Evolutionary conservation across 2,888 invertebrate genomes (phyloP).

Genomic region (Melinopterus prodromus): DNA sequence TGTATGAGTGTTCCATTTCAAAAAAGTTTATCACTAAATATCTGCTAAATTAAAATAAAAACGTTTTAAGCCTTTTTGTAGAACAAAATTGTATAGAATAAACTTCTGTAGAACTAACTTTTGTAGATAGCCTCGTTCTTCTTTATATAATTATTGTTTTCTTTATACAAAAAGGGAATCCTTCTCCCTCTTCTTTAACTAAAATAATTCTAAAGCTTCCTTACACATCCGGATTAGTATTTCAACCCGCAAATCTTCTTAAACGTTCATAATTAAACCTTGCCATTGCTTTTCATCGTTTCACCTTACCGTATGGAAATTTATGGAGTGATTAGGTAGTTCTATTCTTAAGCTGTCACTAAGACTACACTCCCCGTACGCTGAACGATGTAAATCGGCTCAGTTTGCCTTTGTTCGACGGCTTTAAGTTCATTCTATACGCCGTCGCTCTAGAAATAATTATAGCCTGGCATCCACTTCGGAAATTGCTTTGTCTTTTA

Average conservation of each 20-base stretch:
- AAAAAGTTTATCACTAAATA: too few species aligned
- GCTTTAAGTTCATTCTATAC: background rate
- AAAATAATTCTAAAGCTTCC: too few species aligned
- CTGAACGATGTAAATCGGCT: background rate
- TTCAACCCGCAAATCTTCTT: background rate
- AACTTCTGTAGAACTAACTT: too few species aligned
- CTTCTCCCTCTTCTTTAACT: too few species aligned
- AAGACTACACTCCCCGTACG: background rate
- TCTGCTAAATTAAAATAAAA: too few species aligned
- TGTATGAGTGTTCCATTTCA: too few species aligned
- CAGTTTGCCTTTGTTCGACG: background rate
- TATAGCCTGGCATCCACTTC: background rate
- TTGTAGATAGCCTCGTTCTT: too few species aligned
- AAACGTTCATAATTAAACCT: background rate
- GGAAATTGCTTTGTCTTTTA: background rate
- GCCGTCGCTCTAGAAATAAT: background rate
- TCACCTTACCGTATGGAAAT: background rate
- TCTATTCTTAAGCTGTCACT: background rate
- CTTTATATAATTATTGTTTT: too few species aligned
- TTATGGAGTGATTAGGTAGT: background rate
- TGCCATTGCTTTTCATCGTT: background rate
- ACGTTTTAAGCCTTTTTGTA: too few species aligned
- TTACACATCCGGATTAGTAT: background rate
- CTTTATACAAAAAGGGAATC: too few species aligned
- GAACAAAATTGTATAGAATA: too few species aligned